Percentiles rank a stretch among this genome's conserved stretches.
These are phyloP conservation scores for Zaprionus camerounensis DNA, from an alignment of 1,140 invertebrate genomes.

Conservation along the genomic window DNA sequence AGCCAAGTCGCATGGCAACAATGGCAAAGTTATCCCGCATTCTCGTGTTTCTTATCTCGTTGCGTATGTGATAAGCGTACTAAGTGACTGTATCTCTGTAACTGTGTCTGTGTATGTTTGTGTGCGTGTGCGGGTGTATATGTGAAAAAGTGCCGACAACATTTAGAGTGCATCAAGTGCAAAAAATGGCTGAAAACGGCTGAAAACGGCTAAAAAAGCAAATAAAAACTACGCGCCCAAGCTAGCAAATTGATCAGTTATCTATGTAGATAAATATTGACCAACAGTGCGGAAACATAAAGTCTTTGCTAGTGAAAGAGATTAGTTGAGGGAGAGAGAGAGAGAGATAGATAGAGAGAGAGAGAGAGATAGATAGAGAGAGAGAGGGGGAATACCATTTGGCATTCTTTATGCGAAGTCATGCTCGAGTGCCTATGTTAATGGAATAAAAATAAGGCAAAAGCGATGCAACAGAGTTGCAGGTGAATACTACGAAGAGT, in stretches of 20 bases:
- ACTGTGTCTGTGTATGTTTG: background rate
- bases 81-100: background rate
- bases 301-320: background rate
- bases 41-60: constrained; percentile 16
- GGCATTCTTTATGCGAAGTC: constrained; percentile 7
- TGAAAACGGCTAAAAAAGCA: background rate
- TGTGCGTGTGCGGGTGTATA: background rate
- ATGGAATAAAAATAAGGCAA: constrained; percentile 1
- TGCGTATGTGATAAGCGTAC: constrained; percentile 20
- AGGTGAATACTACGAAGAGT: background rate
- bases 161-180: constrained; percentile 37
- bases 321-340: background rate
- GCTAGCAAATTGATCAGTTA: constrained; percentile 7
- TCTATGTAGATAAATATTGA: constrained; percentile 13
- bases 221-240: background rate
- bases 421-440: constrained; percentile 6
- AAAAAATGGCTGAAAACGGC: constrained; percentile 2
- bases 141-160: constrained; percentile 35
- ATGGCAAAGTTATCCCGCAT: background rate
- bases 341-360: background rate
- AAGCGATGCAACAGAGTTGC: constrained; percentile 3
- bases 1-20: constrained; percentile 7
- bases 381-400: background rate
- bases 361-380: background rate
- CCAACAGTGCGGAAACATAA: constrained; percentile 11